These are phyloP conservation scores for Hydrozoanthus gracilis DNA, from an alignment of 92 coral and sea anemone genomes.

Conservation along the genomic window DNA sequence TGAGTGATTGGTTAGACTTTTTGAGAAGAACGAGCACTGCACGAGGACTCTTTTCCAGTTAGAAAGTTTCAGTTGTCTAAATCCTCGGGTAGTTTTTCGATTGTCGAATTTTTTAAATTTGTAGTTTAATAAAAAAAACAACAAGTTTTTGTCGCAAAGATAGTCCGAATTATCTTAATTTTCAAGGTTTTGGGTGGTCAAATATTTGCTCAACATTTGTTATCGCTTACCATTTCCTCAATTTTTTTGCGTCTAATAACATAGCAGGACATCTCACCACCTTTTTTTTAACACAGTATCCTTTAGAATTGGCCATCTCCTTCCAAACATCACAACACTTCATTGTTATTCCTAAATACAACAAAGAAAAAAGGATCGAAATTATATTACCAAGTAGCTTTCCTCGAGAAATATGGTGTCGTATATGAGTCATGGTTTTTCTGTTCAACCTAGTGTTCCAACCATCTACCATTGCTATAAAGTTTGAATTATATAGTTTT, in stretches of 20 bases:
- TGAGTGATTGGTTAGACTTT: no score
- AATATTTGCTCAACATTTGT: background rate
- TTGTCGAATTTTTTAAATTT: no score
- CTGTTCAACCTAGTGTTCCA: no score
- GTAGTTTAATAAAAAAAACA: no score
- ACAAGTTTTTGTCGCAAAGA: no score
- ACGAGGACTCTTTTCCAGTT: no score
- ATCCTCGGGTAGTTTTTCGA: no score
- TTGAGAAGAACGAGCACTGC: no score
- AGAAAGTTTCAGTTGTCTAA: no score
- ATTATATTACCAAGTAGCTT: background rate
- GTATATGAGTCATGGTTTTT: background rate
- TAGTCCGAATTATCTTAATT: no score
- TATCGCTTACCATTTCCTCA: constrained; percentile 8
- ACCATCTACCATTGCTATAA: no score
- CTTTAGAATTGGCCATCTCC: constrained; percentile 9
- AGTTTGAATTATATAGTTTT: no score
- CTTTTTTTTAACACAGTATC: background rate
- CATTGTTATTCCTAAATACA: constrained; percentile 15
- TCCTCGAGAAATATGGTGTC: background rate
- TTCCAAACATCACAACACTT: constrained; percentile 27
- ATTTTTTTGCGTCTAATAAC: background rate
- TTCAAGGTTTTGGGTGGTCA: background rate
- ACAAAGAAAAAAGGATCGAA: background rate
- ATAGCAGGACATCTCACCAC: background rate